Conservation (phyloP, 2,797 vertebrate species). For the Atherinosoma microstoma region DNA sequence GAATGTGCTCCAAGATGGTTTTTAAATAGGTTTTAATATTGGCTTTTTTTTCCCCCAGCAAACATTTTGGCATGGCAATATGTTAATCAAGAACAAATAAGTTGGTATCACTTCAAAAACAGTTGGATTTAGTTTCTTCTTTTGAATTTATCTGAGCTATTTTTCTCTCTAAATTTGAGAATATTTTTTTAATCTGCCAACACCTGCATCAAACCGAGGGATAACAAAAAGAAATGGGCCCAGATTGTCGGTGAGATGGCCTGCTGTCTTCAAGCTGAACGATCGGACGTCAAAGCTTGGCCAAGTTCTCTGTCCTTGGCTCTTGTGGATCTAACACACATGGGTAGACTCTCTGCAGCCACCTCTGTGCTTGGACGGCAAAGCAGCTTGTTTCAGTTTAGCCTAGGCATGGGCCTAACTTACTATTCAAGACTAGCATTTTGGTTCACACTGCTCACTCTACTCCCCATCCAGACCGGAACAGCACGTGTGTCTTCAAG, state of each 20-base stretch:
- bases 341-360: constrained; percentile 74
- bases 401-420: constrained; percentile 77
- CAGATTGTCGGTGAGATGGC: constrained; percentile 79
- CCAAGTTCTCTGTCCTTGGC: constrained; percentile 67
- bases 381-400: constrained; percentile 73
- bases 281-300: constrained; percentile 68
- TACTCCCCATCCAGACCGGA: constrained; percentile 84
- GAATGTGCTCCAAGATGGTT: constrained; percentile 56
- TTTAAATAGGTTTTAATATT: constrained; percentile 30
- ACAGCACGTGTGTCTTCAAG: constrained; percentile 94
- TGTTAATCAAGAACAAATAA: constrained; percentile 49
- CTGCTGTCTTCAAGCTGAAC: constrained; percentile 74
- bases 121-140: constrained; percentile 46
- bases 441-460: constrained; percentile 82
- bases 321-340: constrained; percentile 75
- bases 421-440: constrained; percentile 80
- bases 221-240: constrained; percentile 71
- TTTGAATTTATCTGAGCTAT: constrained; percentile 9
- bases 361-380: constrained; percentile 68
- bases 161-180: constrained; percentile 22
- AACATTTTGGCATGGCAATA: constrained; percentile 48
- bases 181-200: constrained; percentile 44
- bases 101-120: constrained; percentile 26
- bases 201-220: constrained; percentile 48
- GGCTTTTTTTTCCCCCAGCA: constrained; percentile 18